Percentiles rank a stretch among this genome's conserved stretches.
These are phyloP conservation scores for Brachionus paranguensis DNA, from an alignment of 1,140 invertebrate species.

Conservation along the genomic window DNA sequence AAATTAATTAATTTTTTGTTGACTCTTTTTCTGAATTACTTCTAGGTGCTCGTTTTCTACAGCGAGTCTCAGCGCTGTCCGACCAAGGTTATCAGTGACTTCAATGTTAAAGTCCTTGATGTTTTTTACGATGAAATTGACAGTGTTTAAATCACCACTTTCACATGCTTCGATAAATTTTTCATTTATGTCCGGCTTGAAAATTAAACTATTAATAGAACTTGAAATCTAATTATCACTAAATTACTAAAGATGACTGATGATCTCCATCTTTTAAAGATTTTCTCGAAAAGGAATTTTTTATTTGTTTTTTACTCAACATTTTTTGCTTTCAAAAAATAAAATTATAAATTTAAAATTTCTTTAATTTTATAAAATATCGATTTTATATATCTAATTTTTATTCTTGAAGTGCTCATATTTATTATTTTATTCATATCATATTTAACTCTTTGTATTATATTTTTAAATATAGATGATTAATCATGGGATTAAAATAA, in stretches of 20 bases:
- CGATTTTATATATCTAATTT: background rate
- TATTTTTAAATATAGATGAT: no score
- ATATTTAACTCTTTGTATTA: no score
- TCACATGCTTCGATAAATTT: conserved; percentile 38
- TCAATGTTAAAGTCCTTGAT: conserved; percentile 47
- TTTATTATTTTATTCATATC: no score
- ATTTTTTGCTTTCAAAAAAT: background rate
- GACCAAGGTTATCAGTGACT: conserved; percentile 48
- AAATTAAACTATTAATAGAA: background rate
- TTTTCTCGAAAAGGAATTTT: conserved; percentile 26
- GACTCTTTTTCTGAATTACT: conserved; percentile 41
- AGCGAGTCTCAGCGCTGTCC: conserved; percentile 48
- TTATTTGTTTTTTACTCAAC: conserved; percentile 28
- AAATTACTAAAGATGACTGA: background rate
- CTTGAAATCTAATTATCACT: background rate
- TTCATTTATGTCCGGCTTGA: conserved; percentile 37
- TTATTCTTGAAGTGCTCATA: no score
- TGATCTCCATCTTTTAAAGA: background rate
- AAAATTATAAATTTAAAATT: background rate
- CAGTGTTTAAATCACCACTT: conserved; percentile 42
- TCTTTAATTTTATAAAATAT: background rate
- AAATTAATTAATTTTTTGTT: background rate
- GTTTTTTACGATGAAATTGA: conserved; percentile 46
- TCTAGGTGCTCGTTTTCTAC: conserved; percentile 52
- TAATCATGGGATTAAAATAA: no score